Conservation (phyloP, 2,113 vertebrate genomes). For the Sprattus sprattus region DNA sequence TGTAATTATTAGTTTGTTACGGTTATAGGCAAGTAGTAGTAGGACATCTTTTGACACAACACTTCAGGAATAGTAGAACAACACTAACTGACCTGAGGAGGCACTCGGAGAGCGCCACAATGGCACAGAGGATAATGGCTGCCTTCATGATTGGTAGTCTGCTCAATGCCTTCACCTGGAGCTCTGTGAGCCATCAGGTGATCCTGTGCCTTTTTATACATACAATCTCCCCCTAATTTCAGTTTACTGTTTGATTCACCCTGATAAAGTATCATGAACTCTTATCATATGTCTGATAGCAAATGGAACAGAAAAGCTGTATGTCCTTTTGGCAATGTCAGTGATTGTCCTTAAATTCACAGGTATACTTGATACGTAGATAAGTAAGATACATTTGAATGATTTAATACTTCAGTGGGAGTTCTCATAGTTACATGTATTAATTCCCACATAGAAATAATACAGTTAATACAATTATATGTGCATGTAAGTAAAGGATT, state of each 20-base stretch:
- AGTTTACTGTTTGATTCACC: constrained; percentile 17
- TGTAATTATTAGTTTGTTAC: neutral
- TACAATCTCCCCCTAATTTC: neutral
- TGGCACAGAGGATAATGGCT: constrained; percentile 50
- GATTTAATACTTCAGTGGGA: neutral
- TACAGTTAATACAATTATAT: too few species aligned
- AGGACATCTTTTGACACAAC: neutral
- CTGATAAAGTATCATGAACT: constrained; percentile 23
- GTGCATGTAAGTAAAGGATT: too few species aligned
- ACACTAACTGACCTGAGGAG: constrained; percentile 46
- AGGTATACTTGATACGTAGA: neutral
- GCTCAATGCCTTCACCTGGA: neutral
- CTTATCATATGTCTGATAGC: constrained; percentile 30
- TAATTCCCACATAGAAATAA: neutral
- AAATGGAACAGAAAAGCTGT: neutral
- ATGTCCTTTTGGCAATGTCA: constrained; percentile 54
- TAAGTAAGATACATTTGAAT: neutral
- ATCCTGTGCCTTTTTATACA: constrained; percentile 48
- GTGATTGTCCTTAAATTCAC: neutral
- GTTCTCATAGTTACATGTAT: too few species aligned
- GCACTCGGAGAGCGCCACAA: constrained; percentile 59
- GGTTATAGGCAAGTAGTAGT: neutral
- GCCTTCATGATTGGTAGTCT: constrained; percentile 51
- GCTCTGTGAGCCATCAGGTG: neutral
- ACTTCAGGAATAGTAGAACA: neutral